Evolutionary conservation across 1,140 invertebrate genomes (phyloP), one percentile per base, ranked within the genome.

Genomic region (Agraylea sexmaculata): DNA sequence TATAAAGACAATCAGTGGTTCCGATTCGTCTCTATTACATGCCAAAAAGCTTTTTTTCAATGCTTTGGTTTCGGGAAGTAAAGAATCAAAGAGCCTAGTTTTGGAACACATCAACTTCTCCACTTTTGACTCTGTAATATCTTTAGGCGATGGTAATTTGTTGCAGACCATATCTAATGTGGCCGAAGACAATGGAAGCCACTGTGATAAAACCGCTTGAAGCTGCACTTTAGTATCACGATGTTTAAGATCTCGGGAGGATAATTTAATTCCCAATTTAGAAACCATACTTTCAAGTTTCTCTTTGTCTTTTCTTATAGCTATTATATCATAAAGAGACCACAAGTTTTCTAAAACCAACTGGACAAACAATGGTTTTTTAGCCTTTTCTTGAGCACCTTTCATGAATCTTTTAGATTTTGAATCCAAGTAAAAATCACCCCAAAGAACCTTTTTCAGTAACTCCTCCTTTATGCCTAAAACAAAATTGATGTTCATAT

Each of bases 301-400:
- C 18, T 80, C 77, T 56, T 81, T 86, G 50, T 95, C 89, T 69
- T 82, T 84, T 46, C 80, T 63, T 31, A 80, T 53, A 21, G 74
- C 68, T 41, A 92, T 71, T 4, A 78, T 83, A 37, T 95, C 85
- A 61, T 98, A 96, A 22, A 97, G 60, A 43, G 78, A 70, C 84
- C 92, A 95, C 22, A 99, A 71, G 50, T 94, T 96, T 51, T 98
- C 90, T 35, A 99, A 63, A 37, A 97, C 80, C 32, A 99, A 71
- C 61, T 96, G 88, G 8, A 96, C 91, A 69, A 98, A 99, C 43
- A 99, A 63, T 1, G 94, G 88, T 52, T 90, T 91, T 59, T 98
- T 98, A 0, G 83, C 87, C 58, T 92, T 95, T 51, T 82, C 83
- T 64, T 93, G 84, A 7, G 95, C 95, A 19, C 91, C 92, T 64